phyloP scores from a whole-genome alignment of 2,113 vertebrate genomes.

The Megaceryle maxima region DNA sequence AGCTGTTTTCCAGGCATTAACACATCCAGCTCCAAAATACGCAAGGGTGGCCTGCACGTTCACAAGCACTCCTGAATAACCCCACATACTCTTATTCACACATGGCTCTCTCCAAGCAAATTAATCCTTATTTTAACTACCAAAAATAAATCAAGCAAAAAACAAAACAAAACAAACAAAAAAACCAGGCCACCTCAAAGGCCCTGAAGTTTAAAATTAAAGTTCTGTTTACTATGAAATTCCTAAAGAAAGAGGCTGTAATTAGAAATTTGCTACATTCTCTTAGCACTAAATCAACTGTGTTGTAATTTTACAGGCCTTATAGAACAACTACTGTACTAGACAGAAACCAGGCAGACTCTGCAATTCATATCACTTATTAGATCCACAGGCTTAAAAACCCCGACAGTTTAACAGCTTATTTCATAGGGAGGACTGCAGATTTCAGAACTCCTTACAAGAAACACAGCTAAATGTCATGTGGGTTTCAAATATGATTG shows the following conservation, averaged over 20 bases:
- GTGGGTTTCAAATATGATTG: neutral
- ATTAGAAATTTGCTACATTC: neutral
- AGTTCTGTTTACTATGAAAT: neutral
- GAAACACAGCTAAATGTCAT: neutral
- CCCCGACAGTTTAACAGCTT: neutral
- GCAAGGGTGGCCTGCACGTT: neutral
- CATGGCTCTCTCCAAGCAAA: neutral
- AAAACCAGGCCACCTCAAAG: neutral
- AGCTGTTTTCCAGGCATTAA: neutral
- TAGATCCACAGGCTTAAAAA: neutral
- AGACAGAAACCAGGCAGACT: neutral
- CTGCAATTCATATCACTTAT: neutral
- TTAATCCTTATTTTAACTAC: neutral
- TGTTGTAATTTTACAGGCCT: neutral
- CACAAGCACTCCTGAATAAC: neutral
- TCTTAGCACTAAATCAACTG: neutral
- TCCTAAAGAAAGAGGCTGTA: neutral
- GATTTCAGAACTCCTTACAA: neutral
- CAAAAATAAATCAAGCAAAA: neutral
- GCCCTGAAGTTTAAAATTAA: neutral
- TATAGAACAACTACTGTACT: neutral
- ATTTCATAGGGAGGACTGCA: neutral
- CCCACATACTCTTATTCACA: neutral
- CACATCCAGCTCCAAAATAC: neutral
- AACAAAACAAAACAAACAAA: too few species aligned